Evolutionary conservation across 1,140 invertebrate species (phyloP).

Genomic region (Colletes gigas): DNA sequence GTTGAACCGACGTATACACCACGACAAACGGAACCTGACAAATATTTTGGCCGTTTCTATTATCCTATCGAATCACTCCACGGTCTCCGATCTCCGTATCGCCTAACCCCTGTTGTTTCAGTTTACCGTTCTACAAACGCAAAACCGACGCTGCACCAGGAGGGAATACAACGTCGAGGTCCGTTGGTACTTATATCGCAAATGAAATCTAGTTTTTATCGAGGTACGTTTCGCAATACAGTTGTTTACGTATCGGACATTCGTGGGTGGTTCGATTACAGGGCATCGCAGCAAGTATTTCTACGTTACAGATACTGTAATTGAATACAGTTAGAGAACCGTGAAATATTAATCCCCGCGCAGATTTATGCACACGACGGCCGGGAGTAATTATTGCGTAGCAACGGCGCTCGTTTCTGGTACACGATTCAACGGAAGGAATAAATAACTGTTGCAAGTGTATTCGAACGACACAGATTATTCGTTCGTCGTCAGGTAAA

Average conservation of each 20-base stretch:
- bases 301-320: background rate
- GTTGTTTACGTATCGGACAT: background rate
- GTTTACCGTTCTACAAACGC: background rate
- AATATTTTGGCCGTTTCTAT: slow-evolving; percentile 2
- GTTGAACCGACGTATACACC: slow-evolving; percentile 24
- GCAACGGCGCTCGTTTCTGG: background rate
- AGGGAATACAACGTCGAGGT: background rate
- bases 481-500: too few relatives aligned
- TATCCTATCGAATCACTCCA: slow-evolving; percentile 1
- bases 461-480: too few relatives aligned
- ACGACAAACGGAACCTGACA: background rate
- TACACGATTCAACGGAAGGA: background rate
- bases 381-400: slow-evolving; percentile 23
- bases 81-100: background rate
- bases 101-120: background rate
- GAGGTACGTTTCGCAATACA: background rate
- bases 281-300: background rate
- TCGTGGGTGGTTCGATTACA: background rate
- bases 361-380: slow-evolving; percentile 11
- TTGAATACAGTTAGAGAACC: slow-evolving; percentile 22
- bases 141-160: background rate
- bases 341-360: slow-evolving; percentile 34
- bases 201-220: slow-evolving; percentile 20
- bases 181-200: background rate
- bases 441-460: background rate